These are phyloP conservation scores for Odocoileus hemionus DNA, from an alignment of 2,113 vertebrate species.

Conservation along the genomic window DNA sequence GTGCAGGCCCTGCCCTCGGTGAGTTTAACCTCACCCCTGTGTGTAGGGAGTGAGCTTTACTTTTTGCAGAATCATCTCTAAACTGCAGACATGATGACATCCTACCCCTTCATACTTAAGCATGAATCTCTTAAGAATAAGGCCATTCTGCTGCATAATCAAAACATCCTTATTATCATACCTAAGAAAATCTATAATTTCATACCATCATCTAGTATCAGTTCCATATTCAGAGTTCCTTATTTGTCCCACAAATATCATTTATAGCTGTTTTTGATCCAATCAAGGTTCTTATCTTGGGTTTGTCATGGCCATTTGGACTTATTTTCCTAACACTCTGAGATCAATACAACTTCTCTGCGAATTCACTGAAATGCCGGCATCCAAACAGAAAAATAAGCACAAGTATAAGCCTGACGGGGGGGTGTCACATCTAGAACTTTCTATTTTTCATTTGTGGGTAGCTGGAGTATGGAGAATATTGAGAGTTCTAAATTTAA, in stretches of 20 bases:
- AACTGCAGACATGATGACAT: neutral
- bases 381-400: neutral
- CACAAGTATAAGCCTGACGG: neutral
- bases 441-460: neutral
- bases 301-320: neutral
- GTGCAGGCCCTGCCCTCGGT: neutral
- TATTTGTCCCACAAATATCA: neutral
- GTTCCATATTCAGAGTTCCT: neutral
- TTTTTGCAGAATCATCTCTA: neutral
- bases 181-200: neutral
- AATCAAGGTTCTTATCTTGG: neutral
- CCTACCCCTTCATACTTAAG: neutral
- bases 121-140: neutral
- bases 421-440: neutral
- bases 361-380: neutral
- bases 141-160: neutral
- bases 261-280: neutral
- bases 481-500: neutral
- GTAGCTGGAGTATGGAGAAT: neutral
- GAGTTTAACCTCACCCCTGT: neutral
- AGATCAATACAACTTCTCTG: neutral
- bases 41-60: neutral
- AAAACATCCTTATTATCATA: neutral
- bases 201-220: neutral
- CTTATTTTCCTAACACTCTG: neutral